Base-by-base conservation (phyloP, 2,113 vertebrate species). In the Otolemur garnettii region DNA sequence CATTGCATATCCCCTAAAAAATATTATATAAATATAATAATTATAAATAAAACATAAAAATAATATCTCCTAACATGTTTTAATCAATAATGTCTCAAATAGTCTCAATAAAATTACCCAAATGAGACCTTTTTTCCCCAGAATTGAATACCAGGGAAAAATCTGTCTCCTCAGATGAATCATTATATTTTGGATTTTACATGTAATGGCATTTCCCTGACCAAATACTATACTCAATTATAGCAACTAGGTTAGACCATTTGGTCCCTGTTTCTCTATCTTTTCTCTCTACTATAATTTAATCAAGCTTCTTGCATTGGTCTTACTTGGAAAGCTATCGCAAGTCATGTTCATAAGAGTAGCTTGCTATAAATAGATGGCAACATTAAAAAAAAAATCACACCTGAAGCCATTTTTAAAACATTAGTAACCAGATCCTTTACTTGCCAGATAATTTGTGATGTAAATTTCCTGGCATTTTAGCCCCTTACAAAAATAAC, bases 271-370 rank as follows among this genome's bases (percentile, higher is more conserved):
- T 68, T 55, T 75, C 35, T 57, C 26, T 81, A 50, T 50, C 21
- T 87, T 79, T 64, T 80, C 21, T 66, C 21, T 93, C 4, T 28
- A 62, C 22, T 68, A 28, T 53, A 28, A 30, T 79, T 93, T 94
- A 83, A n/a, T 83, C 33, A 89, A 24, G 0, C 14, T 68, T 38
- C 57, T 7, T 45, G 4, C 6, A 87, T 78, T 60, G 87, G 28
- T 64, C 26, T 93, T 71, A 87, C 30, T 89, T 94, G 79, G 15
- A 89, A 96, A 95, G 66, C 38, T 94, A 30, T 60, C 72, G 81
- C 35, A 84, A 91, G 53, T 62, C 21, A 82, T 64, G 78, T 94
- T 82, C 72, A 4, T 28, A 66, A n/a, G 53, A 79, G n/a, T 85
- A 33, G 50, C 15, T 90, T 87, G 59, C 1, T 45, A 85, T 86